Evolutionary conservation across 2,888 invertebrate genomes (phyloP), one percentile per base, ranked within the genome.

Genomic region (Diarsia brunnea): DNA sequence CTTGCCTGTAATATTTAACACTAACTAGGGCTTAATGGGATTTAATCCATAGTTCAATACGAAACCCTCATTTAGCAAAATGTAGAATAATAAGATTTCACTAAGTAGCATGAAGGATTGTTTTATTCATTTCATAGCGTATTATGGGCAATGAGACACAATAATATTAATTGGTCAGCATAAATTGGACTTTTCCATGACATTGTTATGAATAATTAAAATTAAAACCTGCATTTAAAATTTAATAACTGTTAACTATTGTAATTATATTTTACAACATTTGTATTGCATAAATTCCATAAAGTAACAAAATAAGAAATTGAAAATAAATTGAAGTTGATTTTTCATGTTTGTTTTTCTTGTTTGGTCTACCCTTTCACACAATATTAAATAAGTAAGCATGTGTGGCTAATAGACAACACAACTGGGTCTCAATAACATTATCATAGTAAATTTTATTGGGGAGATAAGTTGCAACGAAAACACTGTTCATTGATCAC

Each of bases 301-400:
- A 91, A 92, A 92, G 90, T 94, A 95, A 93, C 93, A 92, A 91
- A 92, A 91, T 94, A 95, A 94, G 92, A 94, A 95, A 93, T 93
- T 94, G 92, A 94, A 91, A 95, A 94, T 96, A 95, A 95, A 96
- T 94, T 95, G 92, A 95, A 96, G 96, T 96, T 96, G 96, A 95
- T 96, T 96, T 96, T 95, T 93, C 89, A 89, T 81, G 75, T 47
- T 69, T 84, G 90, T 90, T 91, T 91, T 90, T 90, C 81, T 88
- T 86, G 79, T 81, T 75, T 67, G 2, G n/a, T 31, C 11, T 43
- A 27, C 14, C 11, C 49, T 16, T n/a, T 47, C 14, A 43, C 38
- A 27, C 1, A n/a, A 31, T 21, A 45, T 68, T 14, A 67, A 11
- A 8, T 55, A 55, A 2, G 0, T 16, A 67, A 2, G 27, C 16